Evolutionary conservation across 2,888 invertebrate genomes (phyloP), one percentile per base, ranked within the genome.

Genomic region (Ectemnius cavifrons): DNA sequence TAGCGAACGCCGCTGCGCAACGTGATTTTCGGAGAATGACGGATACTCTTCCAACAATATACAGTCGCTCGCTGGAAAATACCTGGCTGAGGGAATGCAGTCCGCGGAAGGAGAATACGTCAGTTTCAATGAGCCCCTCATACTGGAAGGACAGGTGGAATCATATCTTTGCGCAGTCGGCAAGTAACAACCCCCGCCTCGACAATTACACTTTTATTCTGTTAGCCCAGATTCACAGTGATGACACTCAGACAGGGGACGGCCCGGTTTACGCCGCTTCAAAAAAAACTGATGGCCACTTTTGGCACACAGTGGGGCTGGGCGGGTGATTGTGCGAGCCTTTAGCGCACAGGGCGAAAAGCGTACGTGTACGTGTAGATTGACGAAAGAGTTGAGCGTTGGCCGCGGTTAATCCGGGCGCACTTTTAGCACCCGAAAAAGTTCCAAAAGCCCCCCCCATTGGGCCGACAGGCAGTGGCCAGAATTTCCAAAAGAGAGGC

Each of bases 51-150:
- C 37, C 37, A 8, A 4, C 46, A 20, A 20, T 65, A 16, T 1
- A 23, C 63, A 89, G 89, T 71, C 83, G 6, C 4, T 74, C 3
- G 63, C 78, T 6, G 85, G 85, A 2, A 93, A 93, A 81, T 88
- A 88, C 70, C 92, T 93, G 84, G 93, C 92, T 0, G 76, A 91
- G 49, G 97, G 96, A 0, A 97, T 98, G 97, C 94, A 92, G 87
- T 95, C 97, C 0, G 94, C 94, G 75, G 97, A 97, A 83, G 97
- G 96, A 0, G 97, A 98, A 88, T 94, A 93, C 85, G 93, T 97
- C 13, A 95, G 95, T 71, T 97, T 96, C 92, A 91, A 92, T 20
- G 93, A 93, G 79, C 92, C 94, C 11, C 90, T 96, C 14, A 83
- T 93, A 14, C 89, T 97, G 65, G 96, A 97, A 60, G 97, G 97